Conservation (phyloP, 1,140 invertebrate genomes). For the Drosophila tsacasi region DNA sequence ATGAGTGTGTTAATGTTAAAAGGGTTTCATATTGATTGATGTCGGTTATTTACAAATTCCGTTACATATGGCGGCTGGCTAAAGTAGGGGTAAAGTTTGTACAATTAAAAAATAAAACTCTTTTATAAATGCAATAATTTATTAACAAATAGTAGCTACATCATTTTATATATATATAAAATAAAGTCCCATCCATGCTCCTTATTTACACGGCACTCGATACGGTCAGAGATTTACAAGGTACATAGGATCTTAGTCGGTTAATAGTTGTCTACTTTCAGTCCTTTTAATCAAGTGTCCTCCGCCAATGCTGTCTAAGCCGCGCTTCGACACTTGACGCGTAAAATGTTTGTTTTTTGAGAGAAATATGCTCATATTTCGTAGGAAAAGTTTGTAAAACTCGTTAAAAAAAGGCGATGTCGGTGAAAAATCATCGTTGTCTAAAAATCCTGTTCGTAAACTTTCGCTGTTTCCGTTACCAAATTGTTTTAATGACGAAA, state of each 20-base stretch:
- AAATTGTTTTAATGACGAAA: slow-evolving; percentile 49
- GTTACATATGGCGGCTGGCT: background rate
- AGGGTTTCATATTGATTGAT: background rate
- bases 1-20: background rate
- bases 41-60: slow-evolving; percentile 22
- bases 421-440: slow-evolving; percentile 38
- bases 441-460: slow-evolving; percentile 27
- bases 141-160: slow-evolving; percentile 44
- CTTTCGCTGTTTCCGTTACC: slow-evolving; percentile 45
- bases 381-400: slow-evolving; percentile 48
- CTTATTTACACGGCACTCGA: slow-evolving; percentile 32
- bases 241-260: slow-evolving; percentile 22
- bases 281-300: slow-evolving; percentile 66
- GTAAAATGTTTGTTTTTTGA: slow-evolving; percentile 37
- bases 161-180: slow-evolving; percentile 44
- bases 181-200: slow-evolving; percentile 29
- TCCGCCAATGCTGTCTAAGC: slow-evolving; percentile 70
- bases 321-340: slow-evolving; percentile 49
- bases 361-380: slow-evolving; percentile 34
- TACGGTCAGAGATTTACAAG: slow-evolving; percentile 19
- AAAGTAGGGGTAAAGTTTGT: background rate
- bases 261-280: slow-evolving; percentile 34
- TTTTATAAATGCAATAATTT: slow-evolving; percentile 51
- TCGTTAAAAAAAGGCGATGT: slow-evolving; percentile 45
- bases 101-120: slow-evolving; percentile 18